Evolutionary conservation across 2,888 invertebrate genomes (phyloP), one percentile per base, ranked within the genome.

Genomic region (Pandemis heparana): DNA sequence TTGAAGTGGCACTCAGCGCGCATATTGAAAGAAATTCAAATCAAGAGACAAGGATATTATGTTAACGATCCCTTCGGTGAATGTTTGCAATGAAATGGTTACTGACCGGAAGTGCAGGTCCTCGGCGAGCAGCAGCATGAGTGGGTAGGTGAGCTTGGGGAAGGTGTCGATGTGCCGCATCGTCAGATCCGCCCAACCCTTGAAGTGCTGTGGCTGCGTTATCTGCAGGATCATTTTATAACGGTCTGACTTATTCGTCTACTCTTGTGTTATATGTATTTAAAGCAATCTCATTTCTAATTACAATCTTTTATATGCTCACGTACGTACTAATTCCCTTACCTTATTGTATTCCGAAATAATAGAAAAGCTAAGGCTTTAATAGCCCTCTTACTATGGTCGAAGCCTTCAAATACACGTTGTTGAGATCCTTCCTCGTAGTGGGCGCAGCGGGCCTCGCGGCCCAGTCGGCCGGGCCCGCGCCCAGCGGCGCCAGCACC

Each of bases 61-160:
- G 23, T 32, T 32, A 32, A 32, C 2, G 23, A 32, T 32, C 23
- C 23, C 23, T 32, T 32, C 23, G 23, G 23, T 2, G 23, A 32
- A 32, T 32, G 23, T 32, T 32, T 32, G 41, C 41, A 51, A 51
- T 51, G 2, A 7, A 6, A 18, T 48, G 12, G 18, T 53, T 1
- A 78, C 75, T 5, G 51, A 90, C 92, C 89, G 81, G 75, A 89
- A 88, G 75, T 90, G 79, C 41, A 92, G 77, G 75, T 92, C 92
- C 56, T 91, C 83, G 0, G 89, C 89, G 18, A 84, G 83, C 53
- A 89, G 80, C 87, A 87, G 85, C 78, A 92, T 83, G 41, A 92
- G 78, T n/a, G 91, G 91, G 77, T 90, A 88, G 6, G 90, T 89
- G 48, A 92, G 77, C 78, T 92, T 92, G 1, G 92, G 92, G 75